phyloP scores from a whole-genome alignment of 2,797 vertebrate species.

The Nyctalus aviator region DNA sequence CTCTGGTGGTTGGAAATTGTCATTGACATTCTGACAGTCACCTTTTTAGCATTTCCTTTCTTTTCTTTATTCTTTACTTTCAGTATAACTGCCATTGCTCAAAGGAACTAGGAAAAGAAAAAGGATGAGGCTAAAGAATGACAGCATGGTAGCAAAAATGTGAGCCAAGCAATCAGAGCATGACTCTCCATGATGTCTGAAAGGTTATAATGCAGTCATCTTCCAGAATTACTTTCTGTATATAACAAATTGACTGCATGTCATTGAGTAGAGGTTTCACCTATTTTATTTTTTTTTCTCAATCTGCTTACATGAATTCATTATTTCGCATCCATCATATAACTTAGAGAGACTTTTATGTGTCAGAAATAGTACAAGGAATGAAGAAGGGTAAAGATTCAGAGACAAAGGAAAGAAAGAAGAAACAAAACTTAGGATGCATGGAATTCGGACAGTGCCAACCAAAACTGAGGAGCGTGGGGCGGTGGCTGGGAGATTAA shows the following conservation, averaged over 20 bases:
- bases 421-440: background rate
- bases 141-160: background rate
- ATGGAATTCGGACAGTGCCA: background rate
- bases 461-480: background rate
- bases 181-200: background rate
- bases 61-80: slow-evolving; percentile 57
- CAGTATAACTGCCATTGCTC: background rate
- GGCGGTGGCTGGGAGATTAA: background rate
- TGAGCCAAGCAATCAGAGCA: background rate
- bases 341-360: slow-evolving; percentile 12
- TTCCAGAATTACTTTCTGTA: slow-evolving; percentile 3
- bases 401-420: background rate
- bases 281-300: slow-evolving; percentile 33
- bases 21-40: background rate
- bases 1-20: background rate
- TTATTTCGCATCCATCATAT: slow-evolving; percentile 13
- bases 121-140: background rate
- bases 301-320: background rate
- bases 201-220: background rate
- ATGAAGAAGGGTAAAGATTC: slow-evolving; percentile 1
- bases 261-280: background rate
- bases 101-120: slow-evolving; percentile 43
- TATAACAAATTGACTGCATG: background rate
- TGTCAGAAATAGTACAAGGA: background rate
- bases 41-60: slow-evolving; percentile 2